Evolutionary conservation across 2,888 invertebrate species (phyloP).

Genomic region (Rutpela maculata): DNA sequence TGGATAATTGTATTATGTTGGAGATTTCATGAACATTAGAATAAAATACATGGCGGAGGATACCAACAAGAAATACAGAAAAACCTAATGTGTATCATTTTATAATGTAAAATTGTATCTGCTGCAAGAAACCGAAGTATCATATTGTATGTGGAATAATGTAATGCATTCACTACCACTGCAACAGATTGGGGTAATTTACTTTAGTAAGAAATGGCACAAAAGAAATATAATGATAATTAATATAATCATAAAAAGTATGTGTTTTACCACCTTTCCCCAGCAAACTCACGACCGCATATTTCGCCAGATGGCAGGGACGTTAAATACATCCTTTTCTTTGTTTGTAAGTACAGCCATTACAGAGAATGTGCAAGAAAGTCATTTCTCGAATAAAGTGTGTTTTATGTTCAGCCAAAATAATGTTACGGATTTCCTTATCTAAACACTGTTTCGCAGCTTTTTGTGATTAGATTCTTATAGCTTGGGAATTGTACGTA

Average conservation of each 20-base stretch:
- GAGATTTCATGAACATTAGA: too few relatives aligned
- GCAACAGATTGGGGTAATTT: not conserved
- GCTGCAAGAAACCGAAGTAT: too few relatives aligned
- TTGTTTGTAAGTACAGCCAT: slow-evolving; percentile 1
- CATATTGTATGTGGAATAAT: not conserved
- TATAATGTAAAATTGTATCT: too few relatives aligned
- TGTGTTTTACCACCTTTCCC: not conserved
- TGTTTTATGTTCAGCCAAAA: not conserved
- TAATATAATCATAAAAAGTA: not conserved
- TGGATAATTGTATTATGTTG: too few relatives aligned
- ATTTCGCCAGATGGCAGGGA: not conserved
- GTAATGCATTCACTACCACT: not conserved
- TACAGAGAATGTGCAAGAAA: slow-evolving; percentile 2
- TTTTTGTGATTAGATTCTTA: not conserved
- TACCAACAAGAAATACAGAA: too few relatives aligned
- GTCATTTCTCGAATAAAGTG: not conserved
- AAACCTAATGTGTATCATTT: too few relatives aligned
- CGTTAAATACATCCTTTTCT: not conserved
- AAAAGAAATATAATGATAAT: not conserved
- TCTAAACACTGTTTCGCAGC: not conserved
- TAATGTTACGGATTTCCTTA: not conserved
- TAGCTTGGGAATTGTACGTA: too few relatives aligned
- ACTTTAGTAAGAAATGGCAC: not conserved
- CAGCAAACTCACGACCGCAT: not conserved
- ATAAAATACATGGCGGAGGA: too few relatives aligned